phyloP scores from a whole-genome alignment of 2,888 invertebrate genomes.

The Clunio marinus region DNA sequence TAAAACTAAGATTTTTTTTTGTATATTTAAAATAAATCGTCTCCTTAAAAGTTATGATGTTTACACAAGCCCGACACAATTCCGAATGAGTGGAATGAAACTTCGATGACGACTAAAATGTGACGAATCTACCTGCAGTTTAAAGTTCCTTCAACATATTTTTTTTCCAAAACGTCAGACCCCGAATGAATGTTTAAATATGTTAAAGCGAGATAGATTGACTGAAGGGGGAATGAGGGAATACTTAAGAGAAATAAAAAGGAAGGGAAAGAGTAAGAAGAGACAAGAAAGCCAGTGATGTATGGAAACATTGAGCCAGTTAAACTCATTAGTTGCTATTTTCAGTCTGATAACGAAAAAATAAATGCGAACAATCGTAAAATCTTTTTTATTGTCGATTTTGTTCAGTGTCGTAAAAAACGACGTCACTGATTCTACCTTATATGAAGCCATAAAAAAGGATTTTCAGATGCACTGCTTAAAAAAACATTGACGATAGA shows the following conservation, averaged over 20 bases:
- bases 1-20: conserved; percentile 11
- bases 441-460: background rate
- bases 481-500: background rate
- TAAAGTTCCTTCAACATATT: conserved; percentile 34
- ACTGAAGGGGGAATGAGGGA: conserved; percentile 1
- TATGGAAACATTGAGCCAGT: background rate
- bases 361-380: background rate
- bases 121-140: conserved; percentile 31
- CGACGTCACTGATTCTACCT: background rate
- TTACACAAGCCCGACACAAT: conserved; percentile 38
- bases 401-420: background rate
- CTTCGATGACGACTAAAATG: background rate
- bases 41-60: conserved; percentile 18
- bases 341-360: background rate
- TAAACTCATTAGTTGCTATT: background rate
- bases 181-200: background rate
- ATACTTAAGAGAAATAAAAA: background rate
- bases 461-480: background rate
- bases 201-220: background rate
- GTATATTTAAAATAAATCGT: background rate
- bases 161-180: background rate
- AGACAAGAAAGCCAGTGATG: background rate
- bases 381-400: background rate
- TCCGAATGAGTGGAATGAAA: conserved; percentile 24
- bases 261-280: background rate